A percentile compares a stretch with the other conserved stretches of the same genome.
Evolutionary conservation across 2,888 invertebrate species (phyloP).

Genomic region (Augiades crinisus): DNA sequence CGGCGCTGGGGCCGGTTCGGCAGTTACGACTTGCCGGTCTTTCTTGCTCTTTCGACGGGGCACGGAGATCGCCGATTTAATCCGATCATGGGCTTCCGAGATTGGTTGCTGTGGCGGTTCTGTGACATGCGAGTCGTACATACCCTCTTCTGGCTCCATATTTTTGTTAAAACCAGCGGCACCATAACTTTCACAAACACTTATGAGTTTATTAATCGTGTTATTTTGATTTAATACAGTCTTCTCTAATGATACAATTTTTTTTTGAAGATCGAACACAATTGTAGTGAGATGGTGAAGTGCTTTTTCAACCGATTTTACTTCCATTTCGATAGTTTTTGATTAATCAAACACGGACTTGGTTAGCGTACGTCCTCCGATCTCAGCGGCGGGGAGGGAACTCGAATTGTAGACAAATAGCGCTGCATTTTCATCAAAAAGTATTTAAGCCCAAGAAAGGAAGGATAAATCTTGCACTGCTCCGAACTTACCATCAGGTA

Average conservation of each 20-base stretch:
- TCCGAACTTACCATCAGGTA: no score
- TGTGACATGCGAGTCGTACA: not conserved
- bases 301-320: not conserved
- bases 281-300: not conserved
- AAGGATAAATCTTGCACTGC: no score
- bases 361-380: not conserved
- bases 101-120: not conserved
- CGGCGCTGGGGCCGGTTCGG: no score
- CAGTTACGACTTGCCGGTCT: no score
- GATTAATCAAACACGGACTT: not conserved
- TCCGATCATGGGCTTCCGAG: no score
- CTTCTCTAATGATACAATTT: not conserved
- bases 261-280: not conserved
- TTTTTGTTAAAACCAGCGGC: not conserved
- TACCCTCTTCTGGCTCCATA: not conserved
- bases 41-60: no score
- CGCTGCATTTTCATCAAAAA: no score
- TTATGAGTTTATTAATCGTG: not conserved
- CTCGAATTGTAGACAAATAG: no score
- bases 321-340: not conserved
- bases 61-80: no score
- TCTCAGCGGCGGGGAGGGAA: no score
- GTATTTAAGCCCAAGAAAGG: no score
- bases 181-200: not conserved
- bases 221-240: not conserved